Percentiles rank a stretch among this genome's conserved stretches.
These are phyloP conservation scores for Conistra vaccinii DNA, from an alignment of 2,888 invertebrate genomes.

Conservation along the genomic window DNA sequence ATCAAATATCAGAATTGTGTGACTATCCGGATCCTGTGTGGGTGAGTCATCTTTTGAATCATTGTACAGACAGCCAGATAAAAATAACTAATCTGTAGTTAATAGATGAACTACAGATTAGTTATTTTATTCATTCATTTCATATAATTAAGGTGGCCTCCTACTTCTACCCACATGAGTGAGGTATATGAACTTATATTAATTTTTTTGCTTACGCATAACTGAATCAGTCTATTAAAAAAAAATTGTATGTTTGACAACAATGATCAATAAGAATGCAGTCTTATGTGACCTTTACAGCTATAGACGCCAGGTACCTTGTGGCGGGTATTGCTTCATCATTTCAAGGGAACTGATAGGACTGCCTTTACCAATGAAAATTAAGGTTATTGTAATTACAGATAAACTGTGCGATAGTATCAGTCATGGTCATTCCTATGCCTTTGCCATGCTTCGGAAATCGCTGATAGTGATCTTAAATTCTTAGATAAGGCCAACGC, in stretches of 20 bases:
- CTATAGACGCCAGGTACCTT: constrained; percentile 1
- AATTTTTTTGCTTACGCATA: constrained; percentile 5
- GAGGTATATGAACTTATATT: constrained; percentile 7
- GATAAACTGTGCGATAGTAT: constrained; percentile 32
- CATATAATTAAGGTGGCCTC: constrained; percentile 24
- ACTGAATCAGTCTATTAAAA: constrained; percentile 15
- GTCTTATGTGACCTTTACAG: constrained; percentile 2
- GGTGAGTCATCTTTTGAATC: constrained; percentile 89
- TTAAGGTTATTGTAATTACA: constrained; percentile 30
- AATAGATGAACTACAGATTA: too few relatives aligned
- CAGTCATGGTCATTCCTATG: constrained; percentile 33
- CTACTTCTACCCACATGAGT: neutral
- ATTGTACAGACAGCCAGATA: constrained; percentile 25
- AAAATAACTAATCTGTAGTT: constrained; percentile 40
- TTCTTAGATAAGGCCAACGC: constrained; percentile 23
- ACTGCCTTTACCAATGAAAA: constrained; percentile 13
- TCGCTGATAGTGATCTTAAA: constrained; percentile 9
- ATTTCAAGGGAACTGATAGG: constrained; percentile 44
- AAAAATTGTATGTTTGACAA: neutral
- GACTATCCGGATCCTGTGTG: constrained; percentile 98
- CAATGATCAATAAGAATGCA: neutral
- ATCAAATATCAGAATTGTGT: constrained; percentile 95
- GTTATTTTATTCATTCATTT: constrained; percentile 34
- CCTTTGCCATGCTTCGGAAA: constrained; percentile 24
- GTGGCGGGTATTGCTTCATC: neutral